Evolutionary conservation across 2,113 vertebrate species (phyloP).

Genomic region (Petroica traversi): DNA sequence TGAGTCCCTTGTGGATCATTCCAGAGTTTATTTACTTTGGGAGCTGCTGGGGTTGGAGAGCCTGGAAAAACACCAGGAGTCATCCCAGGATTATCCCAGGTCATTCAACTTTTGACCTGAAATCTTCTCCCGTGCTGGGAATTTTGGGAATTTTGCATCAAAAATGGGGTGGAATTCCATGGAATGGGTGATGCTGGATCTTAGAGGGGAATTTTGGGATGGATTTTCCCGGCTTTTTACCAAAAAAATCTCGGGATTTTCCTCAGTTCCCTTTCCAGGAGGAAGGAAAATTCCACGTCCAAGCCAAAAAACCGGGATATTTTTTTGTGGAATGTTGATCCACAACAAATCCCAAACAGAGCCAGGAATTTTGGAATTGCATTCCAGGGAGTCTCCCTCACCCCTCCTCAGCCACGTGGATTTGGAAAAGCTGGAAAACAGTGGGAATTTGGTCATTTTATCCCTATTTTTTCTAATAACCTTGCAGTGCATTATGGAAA

Average conservation of each 20-base stretch:
- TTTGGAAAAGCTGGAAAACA: not conserved
- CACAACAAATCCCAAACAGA: not conserved
- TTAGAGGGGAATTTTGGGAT: no score
- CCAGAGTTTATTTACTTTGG: not conserved
- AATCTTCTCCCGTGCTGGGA: not conserved
- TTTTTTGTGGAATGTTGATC: not conserved
- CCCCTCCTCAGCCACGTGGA: not conserved
- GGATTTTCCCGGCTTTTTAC: not conserved
- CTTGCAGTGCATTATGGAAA: rapidly evolving
- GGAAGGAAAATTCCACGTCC: not conserved
- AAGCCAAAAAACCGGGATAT: not conserved
- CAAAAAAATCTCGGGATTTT: not conserved
- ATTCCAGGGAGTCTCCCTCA: no score
- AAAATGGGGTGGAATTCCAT: rapidly evolving
- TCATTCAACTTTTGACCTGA: not conserved
- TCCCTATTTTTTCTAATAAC: rapidly evolving
- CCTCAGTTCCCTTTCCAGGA: not conserved
- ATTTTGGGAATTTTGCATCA: not conserved
- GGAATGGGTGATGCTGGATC: not conserved
- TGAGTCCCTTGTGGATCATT: not conserved
- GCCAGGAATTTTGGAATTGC: not conserved
- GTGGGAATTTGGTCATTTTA: not conserved
- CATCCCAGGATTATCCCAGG: not conserved
- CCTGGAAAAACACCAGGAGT: not conserved
- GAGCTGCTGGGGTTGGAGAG: not conserved